A percentile compares a stretch with the other conserved stretches of the same genome.
phyloP scores from a whole-genome alignment of 2,797 vertebrate genomes.

The Chelonia mydas region DNA sequence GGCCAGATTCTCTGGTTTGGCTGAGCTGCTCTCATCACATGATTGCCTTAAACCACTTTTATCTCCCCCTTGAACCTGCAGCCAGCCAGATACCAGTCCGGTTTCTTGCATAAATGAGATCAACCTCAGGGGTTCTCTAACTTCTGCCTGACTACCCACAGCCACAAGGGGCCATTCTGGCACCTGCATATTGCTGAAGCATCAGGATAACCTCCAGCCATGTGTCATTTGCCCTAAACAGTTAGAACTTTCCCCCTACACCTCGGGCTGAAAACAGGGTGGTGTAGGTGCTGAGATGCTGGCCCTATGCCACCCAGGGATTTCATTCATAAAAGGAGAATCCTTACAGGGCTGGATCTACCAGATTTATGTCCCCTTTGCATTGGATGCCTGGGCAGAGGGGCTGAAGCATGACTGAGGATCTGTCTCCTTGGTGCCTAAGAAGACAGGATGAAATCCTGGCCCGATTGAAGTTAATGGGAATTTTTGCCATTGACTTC shows the following conservation, averaged over 20 bases:
- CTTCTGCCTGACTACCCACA: background rate
- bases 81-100: slow-evolving; percentile 53
- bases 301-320: background rate
- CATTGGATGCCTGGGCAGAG: background rate
- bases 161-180: background rate
- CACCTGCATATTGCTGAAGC: background rate
- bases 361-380: background rate
- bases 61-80: slow-evolving; percentile 35
- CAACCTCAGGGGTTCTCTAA: slow-evolving; percentile 23
- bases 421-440: background rate
- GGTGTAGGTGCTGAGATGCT: background rate
- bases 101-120: slow-evolving; percentile 24
- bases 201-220: background rate
- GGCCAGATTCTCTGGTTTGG: slow-evolving; percentile 55
- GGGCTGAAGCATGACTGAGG: background rate
- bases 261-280: background rate
- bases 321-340: background rate
- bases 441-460: background rate
- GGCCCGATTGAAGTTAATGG: background rate
- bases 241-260: background rate
- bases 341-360: background rate
- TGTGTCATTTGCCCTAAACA: background rate
- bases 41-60: slow-evolving; percentile 29
- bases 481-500: background rate
- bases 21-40: slow-evolving; percentile 42